Evolutionary conservation across 2,797 vertebrate genomes (phyloP), one percentile per base, ranked within the genome.

Genomic region (Columba guinea): DNA sequence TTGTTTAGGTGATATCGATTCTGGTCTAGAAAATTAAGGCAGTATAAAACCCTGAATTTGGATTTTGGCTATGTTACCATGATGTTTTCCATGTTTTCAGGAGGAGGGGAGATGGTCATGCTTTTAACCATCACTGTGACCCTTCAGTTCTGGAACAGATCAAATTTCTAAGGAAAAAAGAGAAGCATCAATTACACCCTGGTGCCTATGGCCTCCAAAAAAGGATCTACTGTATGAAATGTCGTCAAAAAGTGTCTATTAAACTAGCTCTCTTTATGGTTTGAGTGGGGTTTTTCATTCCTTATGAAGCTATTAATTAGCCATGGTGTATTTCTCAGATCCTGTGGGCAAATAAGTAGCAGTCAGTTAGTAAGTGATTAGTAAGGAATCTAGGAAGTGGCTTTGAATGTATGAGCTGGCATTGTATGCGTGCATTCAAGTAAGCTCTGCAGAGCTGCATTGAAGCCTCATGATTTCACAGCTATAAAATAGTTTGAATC

Each of bases 301-400:
- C 10, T 60, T 68, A 8, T 24, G 20, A 81, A 89, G 12, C 5
- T 87, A 20, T 67, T 89, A 3, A 70, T 74, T 37, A 58, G 41
- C 78, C 59, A 30, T 35, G 7, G 30, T 75, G 10, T 75, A 10
- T 59, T 96, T 93, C 88, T 91, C 30, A 65, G 58, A 59, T 71
- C 13, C 13, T 17, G 20, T 63, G 65, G 39, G 44, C 37, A 88
- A 90, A 58, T 64, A 35, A 46, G 20, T 75, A 68, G 60, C 59
- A 70, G 37, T 85, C 62, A 79, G 37, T 85, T 58, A 79, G 44
- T 41, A 46, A 68, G 39, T 67, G 41, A 58, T 87, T 63, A 85
- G 39, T 41, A 28, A 21, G 32, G 28, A 77, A 44, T 56, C 27
- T 18, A 70, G 13, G 73, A 60, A 79, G 16, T 83, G 58, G 13